Evolutionary conservation across 2,797 vertebrate species (phyloP).

Genomic region (Myioborus melanocephalus): DNA sequence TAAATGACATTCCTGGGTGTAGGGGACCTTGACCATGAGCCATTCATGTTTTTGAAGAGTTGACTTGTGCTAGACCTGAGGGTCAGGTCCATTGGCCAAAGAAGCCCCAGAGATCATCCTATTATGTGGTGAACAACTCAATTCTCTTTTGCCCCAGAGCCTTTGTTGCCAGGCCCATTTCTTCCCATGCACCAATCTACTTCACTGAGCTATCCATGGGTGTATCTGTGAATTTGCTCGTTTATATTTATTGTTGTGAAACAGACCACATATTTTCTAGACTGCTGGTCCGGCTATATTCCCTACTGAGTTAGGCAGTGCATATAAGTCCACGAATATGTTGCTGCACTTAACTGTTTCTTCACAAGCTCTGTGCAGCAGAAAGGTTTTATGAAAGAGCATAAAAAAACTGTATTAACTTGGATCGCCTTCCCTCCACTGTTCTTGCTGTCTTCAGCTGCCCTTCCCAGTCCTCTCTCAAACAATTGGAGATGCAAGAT

Average conservation of each 20-base stretch:
- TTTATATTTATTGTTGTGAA: background rate
- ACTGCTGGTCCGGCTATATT: background rate
- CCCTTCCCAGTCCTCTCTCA: background rate
- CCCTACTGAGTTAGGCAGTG: background rate
- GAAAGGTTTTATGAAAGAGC: background rate
- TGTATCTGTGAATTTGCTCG: background rate
- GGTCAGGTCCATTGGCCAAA: fast-evolving
- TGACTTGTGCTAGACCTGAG: background rate
- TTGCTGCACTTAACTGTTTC: background rate
- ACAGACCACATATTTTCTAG: background rate
- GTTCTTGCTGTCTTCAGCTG: background rate
- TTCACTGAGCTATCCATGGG: background rate
- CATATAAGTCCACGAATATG: fast-evolving
- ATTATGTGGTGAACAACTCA: fast-evolving
- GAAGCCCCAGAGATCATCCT: background rate
- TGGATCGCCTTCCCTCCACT: background rate
- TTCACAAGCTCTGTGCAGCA: background rate
- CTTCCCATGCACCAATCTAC: background rate
- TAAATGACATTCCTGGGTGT: background rate
- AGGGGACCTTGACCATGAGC: background rate
- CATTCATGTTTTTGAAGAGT: background rate
- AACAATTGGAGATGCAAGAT: background rate
- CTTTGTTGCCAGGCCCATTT: background rate
- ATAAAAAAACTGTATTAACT: background rate
- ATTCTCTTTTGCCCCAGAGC: background rate